Conservation (phyloP, 1,140 invertebrate genomes). For the Drosophila tristis region DNA sequence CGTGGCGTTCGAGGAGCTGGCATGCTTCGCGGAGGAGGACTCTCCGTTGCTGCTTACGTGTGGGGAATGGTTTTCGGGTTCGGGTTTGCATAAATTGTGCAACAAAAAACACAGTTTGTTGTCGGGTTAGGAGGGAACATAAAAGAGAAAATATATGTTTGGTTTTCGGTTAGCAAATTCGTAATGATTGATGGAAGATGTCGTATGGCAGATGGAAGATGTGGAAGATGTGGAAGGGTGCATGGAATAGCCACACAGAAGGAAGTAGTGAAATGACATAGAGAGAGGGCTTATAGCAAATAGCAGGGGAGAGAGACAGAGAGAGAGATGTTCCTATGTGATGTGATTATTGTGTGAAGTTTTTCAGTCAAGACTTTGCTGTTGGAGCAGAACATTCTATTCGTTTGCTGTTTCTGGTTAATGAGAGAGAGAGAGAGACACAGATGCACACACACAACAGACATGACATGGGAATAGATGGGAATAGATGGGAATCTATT, state of each 20-base stretch:
- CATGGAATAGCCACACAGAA: neutral
- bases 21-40: constrained; percentile 50
- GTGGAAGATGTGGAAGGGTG: constrained; percentile 17
- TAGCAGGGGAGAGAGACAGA: constrained; percentile 2
- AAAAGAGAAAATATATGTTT: constrained; percentile 82
- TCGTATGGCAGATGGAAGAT: constrained; percentile 33
- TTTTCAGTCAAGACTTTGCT: constrained; percentile 26
- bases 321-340: constrained; percentile 47
- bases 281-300: constrained; percentile 3
- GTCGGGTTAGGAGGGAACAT: constrained; percentile 55
- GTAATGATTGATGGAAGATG: constrained; percentile 69
- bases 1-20: constrained; percentile 44
- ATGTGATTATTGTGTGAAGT: constrained; percentile 61
- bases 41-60: constrained; percentile 66
- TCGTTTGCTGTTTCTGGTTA: constrained; percentile 49
- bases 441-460: constrained; percentile 28
- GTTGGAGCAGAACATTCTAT: constrained; percentile 1
- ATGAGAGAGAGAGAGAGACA: constrained; percentile 47
- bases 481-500: neutral
- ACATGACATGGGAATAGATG: neutral
- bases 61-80: constrained; percentile 28
- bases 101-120: constrained; percentile 34
- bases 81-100: constrained; percentile 36
- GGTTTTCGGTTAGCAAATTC: constrained; percentile 75
- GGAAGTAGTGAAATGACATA: neutral